phyloP scores from a whole-genome alignment of 1,140 invertebrate genomes.

The Drosophila insularis region DNA sequence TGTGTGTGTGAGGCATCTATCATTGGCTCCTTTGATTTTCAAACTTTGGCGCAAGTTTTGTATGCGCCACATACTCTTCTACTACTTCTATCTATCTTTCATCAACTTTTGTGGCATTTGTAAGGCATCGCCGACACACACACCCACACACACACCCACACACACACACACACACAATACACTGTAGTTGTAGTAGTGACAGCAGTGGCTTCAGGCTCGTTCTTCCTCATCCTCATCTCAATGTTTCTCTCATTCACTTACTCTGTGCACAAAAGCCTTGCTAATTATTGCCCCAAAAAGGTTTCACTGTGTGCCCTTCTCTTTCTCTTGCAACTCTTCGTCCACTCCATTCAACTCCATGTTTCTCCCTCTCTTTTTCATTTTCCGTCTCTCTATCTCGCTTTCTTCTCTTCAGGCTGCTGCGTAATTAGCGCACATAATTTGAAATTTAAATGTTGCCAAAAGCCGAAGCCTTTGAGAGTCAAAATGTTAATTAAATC shows the following conservation, averaged over 20 bases:
- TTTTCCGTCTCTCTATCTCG: neutral
- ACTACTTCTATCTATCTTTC: neutral
- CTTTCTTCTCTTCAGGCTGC: constrained; percentile 24
- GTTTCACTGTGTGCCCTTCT: constrained; percentile 33
- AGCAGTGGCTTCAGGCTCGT: constrained; percentile 13
- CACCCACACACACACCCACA: constrained; percentile 1
- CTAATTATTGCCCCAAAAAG: constrained; percentile 70
- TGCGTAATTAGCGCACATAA: constrained; percentile 78
- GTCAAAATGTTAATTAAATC: constrained; percentile 79
- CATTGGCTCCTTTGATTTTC: neutral
- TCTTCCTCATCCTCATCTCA: neutral
- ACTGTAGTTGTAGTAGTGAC: too few species aligned
- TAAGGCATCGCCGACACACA: constrained; percentile 35
- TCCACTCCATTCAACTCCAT: neutral
- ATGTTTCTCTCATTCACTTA: neutral
- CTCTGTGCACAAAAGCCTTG: constrained; percentile 58
- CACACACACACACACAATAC: neutral
- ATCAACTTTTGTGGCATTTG: constrained; percentile 24
- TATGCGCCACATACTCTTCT: neutral
- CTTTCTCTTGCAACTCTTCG: neutral
- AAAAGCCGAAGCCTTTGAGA: constrained; percentile 75
- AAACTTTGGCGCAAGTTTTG: constrained; percentile 14
- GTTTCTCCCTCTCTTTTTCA: neutral
- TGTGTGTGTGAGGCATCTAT: neutral
- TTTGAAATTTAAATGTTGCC: constrained; percentile 80